Conservation (phyloP, 2,888 invertebrate genomes). For the Tenthredo livida region DNA sequence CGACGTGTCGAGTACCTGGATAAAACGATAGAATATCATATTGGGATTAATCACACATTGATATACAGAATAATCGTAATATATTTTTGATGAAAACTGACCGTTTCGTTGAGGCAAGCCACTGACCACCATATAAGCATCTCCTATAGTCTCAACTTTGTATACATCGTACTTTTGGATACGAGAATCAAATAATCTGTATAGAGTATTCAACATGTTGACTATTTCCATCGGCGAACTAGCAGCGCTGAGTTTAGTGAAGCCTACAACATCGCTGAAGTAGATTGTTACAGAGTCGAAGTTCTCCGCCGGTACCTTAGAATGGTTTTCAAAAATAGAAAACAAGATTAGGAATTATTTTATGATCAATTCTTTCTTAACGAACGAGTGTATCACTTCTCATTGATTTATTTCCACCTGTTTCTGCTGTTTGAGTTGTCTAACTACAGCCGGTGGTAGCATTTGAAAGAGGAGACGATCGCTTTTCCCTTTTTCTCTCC, state of each 20-base stretch:
- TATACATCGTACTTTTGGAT: constrained; percentile 87
- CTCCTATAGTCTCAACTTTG: constrained; percentile 85
- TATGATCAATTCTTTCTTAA: not conserved
- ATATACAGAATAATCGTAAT: not conserved
- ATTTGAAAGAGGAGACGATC: constrained; percentile 81
- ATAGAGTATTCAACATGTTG: constrained; percentile 86
- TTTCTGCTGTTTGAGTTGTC: constrained; percentile 80
- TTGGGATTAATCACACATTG: not conserved
- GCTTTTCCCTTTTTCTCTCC: constrained; percentile 81
- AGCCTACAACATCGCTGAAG: constrained; percentile 87
- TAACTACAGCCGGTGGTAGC: constrained; percentile 81
- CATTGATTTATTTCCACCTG: constrained; percentile 69
- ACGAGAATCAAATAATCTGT: constrained; percentile 86
- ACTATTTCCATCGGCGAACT: constrained; percentile 85
- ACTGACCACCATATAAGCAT: constrained; percentile 84
- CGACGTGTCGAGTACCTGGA: constrained; percentile 80
- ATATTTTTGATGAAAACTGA: constrained; percentile 61
- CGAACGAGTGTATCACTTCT: not conserved
- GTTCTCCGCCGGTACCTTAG: constrained; percentile 82
- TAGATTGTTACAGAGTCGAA: constrained; percentile 86
- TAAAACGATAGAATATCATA: not conserved
- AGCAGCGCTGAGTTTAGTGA: constrained; percentile 83
- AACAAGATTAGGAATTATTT: not conserved
- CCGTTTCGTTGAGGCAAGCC: constrained; percentile 82
- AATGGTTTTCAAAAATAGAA: constrained; percentile 45